Percentiles rank a stretch among this genome's conserved stretches.
phyloP scores from a whole-genome alignment of 2,888 invertebrate species.

The Melanostoma mellinum region DNA sequence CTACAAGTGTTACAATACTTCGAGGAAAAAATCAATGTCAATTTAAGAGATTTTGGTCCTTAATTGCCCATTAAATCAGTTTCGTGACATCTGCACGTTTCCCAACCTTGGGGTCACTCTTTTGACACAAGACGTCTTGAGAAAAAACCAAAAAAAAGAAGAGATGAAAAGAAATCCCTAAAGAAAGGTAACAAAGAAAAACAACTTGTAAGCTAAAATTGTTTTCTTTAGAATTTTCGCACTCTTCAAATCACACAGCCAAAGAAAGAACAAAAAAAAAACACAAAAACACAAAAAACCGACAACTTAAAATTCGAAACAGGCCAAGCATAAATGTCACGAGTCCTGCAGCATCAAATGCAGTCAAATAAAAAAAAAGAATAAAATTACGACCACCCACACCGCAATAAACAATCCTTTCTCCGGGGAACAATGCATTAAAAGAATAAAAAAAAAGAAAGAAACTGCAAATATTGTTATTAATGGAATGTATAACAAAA shows the following conservation, averaged over 20 bases:
- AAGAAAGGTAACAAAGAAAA: conserved; percentile 53
- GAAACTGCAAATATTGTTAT: conserved; percentile 70
- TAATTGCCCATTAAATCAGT: conserved; percentile 49
- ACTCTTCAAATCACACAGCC: conserved; percentile 48
- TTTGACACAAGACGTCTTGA: conserved; percentile 28
- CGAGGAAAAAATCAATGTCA: no score
- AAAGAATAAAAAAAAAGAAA: conserved; percentile 44
- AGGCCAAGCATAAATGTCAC: conserved; percentile 59
- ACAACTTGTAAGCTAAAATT: conserved; percentile 27
- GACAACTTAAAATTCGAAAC: conserved; percentile 26
- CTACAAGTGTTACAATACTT: no score
- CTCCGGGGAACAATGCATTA: conserved; percentile 64
- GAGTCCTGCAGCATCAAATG: conserved; percentile 64
- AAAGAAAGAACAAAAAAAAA: conserved; percentile 10
- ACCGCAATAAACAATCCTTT: conserved; percentile 34
- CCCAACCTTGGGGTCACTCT: conserved; percentile 39
- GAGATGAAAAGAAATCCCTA: conserved; percentile 19
- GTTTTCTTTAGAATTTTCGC: conserved; percentile 57
- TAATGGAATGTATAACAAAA: conserved; percentile 64
- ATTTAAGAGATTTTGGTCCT: neutral
- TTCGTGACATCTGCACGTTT: conserved; percentile 33
- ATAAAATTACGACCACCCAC: neutral
- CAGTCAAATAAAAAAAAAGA: conserved; percentile 15
- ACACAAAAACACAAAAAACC: neutral
- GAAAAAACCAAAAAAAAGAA: neutral